Percentiles rank a stretch among this genome's conserved stretches.
phyloP scores from a whole-genome alignment of 2,113 vertebrate species.

The Elanus axillaris region DNA sequence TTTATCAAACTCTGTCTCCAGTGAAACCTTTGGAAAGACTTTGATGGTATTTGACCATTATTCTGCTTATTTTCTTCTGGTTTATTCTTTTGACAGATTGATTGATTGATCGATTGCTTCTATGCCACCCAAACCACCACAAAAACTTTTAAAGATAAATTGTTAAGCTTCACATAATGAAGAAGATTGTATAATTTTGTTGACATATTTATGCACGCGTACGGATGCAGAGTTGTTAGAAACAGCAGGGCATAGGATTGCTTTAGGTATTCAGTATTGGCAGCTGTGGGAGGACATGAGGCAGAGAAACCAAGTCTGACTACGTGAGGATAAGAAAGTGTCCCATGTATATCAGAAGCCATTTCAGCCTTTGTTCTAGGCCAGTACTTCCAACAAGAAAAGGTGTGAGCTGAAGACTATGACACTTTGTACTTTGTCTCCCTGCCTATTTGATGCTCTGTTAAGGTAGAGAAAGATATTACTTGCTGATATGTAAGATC shows the following conservation, averaged over 20 bases:
- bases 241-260: not conserved
- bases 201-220: not conserved
- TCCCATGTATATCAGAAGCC: not conserved
- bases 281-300: not conserved
- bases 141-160: not conserved
- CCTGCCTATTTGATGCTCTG: constrained; percentile 11
- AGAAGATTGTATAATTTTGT: not conserved
- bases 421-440: not conserved
- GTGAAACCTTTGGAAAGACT: not conserved
- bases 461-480: constrained; percentile 33
- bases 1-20: not conserved
- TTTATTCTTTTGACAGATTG: not conserved
- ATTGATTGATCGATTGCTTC: not conserved
- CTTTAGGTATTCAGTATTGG: not conserved
- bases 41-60: not conserved
- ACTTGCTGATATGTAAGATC: constrained; percentile 49
- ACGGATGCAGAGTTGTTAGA: not conserved
- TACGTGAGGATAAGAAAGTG: not conserved
- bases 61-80: not conserved
- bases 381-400: not conserved
- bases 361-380: not conserved
- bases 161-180: not conserved
- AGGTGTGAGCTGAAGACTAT: not conserved
- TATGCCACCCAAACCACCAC: not conserved
- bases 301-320: not conserved